These are phyloP conservation scores for Odontomyia ornata DNA, from an alignment of 2,888 invertebrate genomes.

Conservation along the genomic window DNA sequence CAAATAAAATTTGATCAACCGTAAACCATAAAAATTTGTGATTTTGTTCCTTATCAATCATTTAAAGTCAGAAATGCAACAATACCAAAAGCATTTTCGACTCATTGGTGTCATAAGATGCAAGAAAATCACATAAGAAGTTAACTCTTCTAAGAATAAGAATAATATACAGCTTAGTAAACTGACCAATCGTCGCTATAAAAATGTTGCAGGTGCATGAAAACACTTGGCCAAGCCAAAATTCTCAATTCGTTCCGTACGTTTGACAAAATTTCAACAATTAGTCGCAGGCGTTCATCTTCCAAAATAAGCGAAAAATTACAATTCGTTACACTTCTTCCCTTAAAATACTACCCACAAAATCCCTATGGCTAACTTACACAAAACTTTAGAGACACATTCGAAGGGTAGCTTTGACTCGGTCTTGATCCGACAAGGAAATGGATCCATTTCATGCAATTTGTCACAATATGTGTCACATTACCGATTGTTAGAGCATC, in stretches of 20 bases:
- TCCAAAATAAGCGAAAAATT: slow-evolving; percentile 58
- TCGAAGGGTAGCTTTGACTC: neutral
- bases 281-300: slow-evolving; percentile 51
- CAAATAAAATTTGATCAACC: slow-evolving; percentile 36
- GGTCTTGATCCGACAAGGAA: slow-evolving; percentile 7
- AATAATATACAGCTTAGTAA: neutral
- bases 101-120: too few relatives aligned
- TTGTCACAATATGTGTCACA: slow-evolving; percentile 66
- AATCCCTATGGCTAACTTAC: neutral
- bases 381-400: neutral
- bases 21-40: neutral
- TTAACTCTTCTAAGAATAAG: too few relatives aligned
- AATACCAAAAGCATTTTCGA: too few relatives aligned
- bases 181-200: neutral
- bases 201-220: slow-evolving; percentile 61
- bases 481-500: slow-evolving; percentile 57
- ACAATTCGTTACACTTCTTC: slow-evolving; percentile 61
- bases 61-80: too few relatives aligned
- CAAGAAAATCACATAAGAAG: too few relatives aligned
- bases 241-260: slow-evolving; percentile 59
- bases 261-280: slow-evolving; percentile 60
- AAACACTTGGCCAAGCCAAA: slow-evolving; percentile 48
- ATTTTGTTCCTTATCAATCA: neutral
- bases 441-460: slow-evolving; percentile 58
- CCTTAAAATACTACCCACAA: neutral